Percentiles rank a stretch among this genome's conserved stretches.
Evolutionary conservation across 2,888 invertebrate genomes (phyloP).

Genomic region (Andrena bucephala): DNA sequence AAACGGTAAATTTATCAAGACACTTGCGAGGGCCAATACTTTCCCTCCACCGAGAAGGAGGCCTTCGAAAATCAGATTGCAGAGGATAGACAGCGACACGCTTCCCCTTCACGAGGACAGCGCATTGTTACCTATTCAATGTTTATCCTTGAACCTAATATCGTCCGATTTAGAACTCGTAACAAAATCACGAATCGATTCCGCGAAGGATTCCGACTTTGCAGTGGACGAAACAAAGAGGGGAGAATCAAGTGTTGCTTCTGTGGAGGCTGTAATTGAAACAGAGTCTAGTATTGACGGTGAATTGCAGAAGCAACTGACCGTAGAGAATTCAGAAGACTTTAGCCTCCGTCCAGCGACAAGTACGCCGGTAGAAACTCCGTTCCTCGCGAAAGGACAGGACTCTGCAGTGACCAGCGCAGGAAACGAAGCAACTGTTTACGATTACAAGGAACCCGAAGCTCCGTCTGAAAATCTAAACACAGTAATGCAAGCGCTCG

Average conservation of each 20-base stretch:
- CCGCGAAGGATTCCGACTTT: not conserved
- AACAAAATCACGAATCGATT: not conserved
- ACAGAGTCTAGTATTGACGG: not conserved
- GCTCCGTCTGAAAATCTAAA: not conserved
- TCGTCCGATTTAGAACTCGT: not conserved
- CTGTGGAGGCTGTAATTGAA: not conserved
- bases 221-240: not conserved
- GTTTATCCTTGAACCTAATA: conserved; percentile 42
- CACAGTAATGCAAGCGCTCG: not conserved
- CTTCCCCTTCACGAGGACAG: conserved; percentile 33
- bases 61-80: not conserved
- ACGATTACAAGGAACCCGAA: not conserved
- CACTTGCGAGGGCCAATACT: conserved; percentile 18
- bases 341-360: conserved; percentile 27
- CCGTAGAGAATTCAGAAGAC: conserved; percentile 14
- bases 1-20: not conserved
- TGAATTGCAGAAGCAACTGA: not conserved
- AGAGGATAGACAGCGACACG: conserved; percentile 40
- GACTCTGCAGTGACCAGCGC: not conserved
- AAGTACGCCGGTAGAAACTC: conserved; percentile 44
- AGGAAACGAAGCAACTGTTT: not conserved
- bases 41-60: conserved; percentile 34
- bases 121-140: conserved; percentile 1
- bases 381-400: not conserved
- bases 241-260: not conserved